phyloP scores from a whole-genome alignment of 1,140 invertebrate genomes.

The Drosophila seguyi region DNA sequence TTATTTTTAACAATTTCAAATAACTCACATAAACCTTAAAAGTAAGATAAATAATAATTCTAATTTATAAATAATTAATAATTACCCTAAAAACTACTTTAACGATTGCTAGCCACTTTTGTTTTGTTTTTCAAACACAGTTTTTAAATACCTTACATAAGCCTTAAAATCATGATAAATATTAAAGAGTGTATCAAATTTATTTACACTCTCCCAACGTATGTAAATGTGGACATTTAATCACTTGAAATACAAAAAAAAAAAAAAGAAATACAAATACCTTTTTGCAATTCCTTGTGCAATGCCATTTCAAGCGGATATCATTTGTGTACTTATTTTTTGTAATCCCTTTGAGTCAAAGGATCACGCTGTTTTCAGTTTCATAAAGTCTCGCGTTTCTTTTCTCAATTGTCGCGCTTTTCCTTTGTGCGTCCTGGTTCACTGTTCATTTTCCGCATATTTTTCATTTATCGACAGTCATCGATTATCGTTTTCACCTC shows the following conservation, averaged over 20 bases:
- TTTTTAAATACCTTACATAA: no score
- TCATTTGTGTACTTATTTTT: neutral
- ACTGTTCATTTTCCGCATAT: constrained; percentile 29
- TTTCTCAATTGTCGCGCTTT: constrained; percentile 39
- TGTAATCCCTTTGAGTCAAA: constrained; percentile 12
- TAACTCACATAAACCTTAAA: no score
- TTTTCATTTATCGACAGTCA: constrained; percentile 36
- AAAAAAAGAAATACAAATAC: neutral
- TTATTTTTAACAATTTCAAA: no score
- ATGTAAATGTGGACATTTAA: neutral
- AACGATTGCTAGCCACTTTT: no score
- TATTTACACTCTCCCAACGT: neutral
- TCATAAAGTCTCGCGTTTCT: constrained; percentile 28
- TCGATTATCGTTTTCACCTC: constrained; percentile 38
- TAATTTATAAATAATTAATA: no score
- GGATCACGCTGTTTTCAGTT: constrained; percentile 18
- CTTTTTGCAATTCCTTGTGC: no score
- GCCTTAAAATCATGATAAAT: no score
- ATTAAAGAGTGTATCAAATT: no score
- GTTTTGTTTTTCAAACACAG: no score
- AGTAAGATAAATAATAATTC: no score
- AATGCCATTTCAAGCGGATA: neutral
- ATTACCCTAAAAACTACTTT: no score
- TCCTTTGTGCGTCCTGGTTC: constrained; percentile 20
- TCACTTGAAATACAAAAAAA: neutral